Base-by-base conservation (phyloP, 2,797 vertebrate species). In the Calcarius lapponicus region DNA sequence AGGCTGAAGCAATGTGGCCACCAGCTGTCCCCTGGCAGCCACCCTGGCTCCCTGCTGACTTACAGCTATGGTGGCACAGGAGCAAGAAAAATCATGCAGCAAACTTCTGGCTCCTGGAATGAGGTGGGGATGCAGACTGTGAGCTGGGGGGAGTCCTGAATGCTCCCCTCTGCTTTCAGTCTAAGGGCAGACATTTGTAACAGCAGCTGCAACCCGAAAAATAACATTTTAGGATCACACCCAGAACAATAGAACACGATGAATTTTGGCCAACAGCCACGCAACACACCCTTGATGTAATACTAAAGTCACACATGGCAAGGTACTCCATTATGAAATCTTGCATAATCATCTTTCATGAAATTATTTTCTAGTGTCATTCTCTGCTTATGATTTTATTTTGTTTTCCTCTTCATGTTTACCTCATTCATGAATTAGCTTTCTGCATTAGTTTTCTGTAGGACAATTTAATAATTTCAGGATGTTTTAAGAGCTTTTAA, bases 281-380 rank as follows among this genome's bases (percentile, higher is more conserved):
- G 0, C 58, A 75, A 64, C 92, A 85, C 93, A 51, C 94, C 95
- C 94, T 89, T 86, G 74, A 76, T 81, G 85, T 87, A 95, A 96
- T 90, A 80, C 22, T 83, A 50, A 66, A 82, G 83, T 95, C 92
- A 94, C 81, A 80, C 56, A 95, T 96, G 93, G 93, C 86, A 87
- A 87, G 67, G 72, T 92, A 88, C 81, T 94, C 75, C 70, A 80
- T 95, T 93, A 94, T 81, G 86, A 97, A 86, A 93, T 71, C 70
- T 82, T 86, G 61, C 71, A 81, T 61, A 88, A 89, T 51, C 51
- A 32, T 64, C 43, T 86, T 76, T 65, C 74, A 70, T 79, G 22
- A 76, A 64, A 71, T 87, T 73, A 72, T 82, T 92, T 88, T 70
- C 70, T 71, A 48, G 48, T 50, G 65, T 81, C 8, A 3, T 78